These are phyloP conservation scores for Coronaproctus castanopsis DNA, from an alignment of 2,888 invertebrate genomes.

Conservation along the genomic window DNA sequence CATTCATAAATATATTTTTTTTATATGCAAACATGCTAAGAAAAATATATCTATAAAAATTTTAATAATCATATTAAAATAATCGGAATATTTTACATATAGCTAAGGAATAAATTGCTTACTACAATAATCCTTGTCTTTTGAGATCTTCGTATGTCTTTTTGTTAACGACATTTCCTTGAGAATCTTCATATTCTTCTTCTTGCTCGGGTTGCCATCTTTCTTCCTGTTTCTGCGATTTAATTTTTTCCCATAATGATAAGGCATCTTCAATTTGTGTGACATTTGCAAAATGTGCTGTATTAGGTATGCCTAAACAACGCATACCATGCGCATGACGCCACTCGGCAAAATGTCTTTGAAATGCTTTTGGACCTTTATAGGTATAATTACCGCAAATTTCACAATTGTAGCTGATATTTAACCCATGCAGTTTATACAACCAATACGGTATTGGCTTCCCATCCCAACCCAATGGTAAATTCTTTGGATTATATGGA, in stretches of 20 bases:
- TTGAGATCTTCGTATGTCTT: conserved; percentile 98
- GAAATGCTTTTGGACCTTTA: conserved; percentile 97
- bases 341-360: conserved; percentile 87
- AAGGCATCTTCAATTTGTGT: conserved; percentile 96
- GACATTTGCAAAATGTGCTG: conserved; percentile 98
- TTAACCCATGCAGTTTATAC: conserved; percentile 94
- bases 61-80: no score
- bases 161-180: conserved; percentile 94
- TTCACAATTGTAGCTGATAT: conserved; percentile 97
- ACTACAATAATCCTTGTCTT: conserved; percentile 79
- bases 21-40: no score
- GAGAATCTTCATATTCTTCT: conserved; percentile 97
- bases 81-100: no score
- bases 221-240: conserved; percentile 82
- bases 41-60: no score
- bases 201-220: conserved; percentile 91
- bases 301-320: conserved; percentile 96
- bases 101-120: no score
- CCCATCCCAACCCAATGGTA: conserved; percentile 97
- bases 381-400: conserved; percentile 98
- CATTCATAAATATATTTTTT: no score
- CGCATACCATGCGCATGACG: conserved; percentile 33
- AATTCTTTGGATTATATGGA: conserved; percentile 97
- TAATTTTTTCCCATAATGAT: conserved; percentile 93
- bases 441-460: conserved; percentile 93